Conservation (phyloP, 2,888 invertebrate genomes). For the Mesopsocus fuscifrons region DNA sequence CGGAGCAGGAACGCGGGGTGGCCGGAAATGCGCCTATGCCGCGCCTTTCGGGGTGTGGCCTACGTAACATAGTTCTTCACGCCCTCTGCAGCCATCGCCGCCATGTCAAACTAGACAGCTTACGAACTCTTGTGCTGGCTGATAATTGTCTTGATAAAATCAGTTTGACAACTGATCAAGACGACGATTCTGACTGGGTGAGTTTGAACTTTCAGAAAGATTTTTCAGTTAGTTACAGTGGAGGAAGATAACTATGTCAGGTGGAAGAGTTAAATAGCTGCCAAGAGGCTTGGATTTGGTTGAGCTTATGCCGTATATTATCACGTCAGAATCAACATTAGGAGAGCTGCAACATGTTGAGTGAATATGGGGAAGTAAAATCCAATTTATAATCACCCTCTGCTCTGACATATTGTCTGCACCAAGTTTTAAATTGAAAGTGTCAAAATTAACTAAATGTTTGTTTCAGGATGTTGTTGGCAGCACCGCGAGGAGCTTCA, state of each 20-base stretch:
- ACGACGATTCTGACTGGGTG: conserved; percentile 29
- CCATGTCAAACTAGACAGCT: conserved; percentile 61
- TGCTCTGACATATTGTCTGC: too few species aligned
- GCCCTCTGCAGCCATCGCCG: conserved; percentile 72
- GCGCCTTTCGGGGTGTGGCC: conserved; percentile 18
- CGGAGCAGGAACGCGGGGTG: conserved; percentile 18
- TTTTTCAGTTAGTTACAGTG: too few species aligned
- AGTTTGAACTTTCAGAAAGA: conserved; percentile 12
- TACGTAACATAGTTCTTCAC: conserved; percentile 51
- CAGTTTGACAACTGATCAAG: conserved; percentile 62
- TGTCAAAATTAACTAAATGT: too few species aligned
- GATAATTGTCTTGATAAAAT: conserved; percentile 70
- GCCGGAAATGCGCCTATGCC: conserved; percentile 3
- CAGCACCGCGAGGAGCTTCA: conserved; percentile 31
- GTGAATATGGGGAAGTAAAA: too few species aligned
- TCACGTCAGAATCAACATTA: too few species aligned
- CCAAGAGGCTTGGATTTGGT: too few species aligned
- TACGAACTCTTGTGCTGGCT: conserved; percentile 65
- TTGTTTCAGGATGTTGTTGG: conserved; percentile 17
- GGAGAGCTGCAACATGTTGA: too few species aligned
- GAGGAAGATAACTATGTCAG: too few species aligned
- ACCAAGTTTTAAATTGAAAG: too few species aligned
- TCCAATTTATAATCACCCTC: too few species aligned
- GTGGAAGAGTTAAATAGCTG: too few species aligned
- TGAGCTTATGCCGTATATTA: too few species aligned